Percentiles rank a stretch among this genome's conserved stretches.
phyloP scores from a whole-genome alignment of 1,140 invertebrate genomes.

The Drosophila ambigua region DNA sequence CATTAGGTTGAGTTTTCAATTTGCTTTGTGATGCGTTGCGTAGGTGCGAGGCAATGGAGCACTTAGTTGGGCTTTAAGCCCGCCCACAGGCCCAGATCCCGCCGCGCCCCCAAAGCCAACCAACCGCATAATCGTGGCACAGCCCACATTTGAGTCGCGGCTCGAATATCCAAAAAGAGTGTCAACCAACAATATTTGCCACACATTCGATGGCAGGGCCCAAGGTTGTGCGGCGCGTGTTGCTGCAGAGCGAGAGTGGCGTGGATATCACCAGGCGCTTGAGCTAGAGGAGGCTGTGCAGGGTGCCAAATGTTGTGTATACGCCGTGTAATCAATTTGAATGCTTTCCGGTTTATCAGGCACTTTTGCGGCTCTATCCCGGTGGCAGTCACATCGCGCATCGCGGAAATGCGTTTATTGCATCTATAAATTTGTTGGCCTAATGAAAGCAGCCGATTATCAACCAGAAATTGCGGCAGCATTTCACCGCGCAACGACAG shows the following conservation, averaged over 20 bases:
- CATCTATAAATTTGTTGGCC: constrained; percentile 35
- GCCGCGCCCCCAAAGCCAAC: constrained; percentile 13
- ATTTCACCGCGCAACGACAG: constrained; percentile 22
- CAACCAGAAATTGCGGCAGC: constrained; percentile 22
- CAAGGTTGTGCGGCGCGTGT: too few relatives aligned
- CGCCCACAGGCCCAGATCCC: background rate
- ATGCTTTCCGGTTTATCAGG: constrained; percentile 61
- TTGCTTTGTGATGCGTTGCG: constrained; percentile 19
- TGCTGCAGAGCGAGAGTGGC: constrained; percentile 7
- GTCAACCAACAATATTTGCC: constrained; percentile 33
- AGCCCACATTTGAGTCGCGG: constrained; percentile 40
- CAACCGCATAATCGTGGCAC: constrained; percentile 51
- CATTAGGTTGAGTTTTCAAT: constrained; percentile 59
- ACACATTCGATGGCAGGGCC: too few relatives aligned
- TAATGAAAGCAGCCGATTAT: constrained; percentile 19
- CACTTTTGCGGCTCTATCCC: constrained; percentile 28
- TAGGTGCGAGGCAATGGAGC: constrained; percentile 53
- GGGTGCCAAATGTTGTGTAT: constrained; percentile 68
- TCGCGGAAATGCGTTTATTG: constrained; percentile 42
- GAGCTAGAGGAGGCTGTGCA: constrained; percentile 23
- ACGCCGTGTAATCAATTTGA: constrained; percentile 71
- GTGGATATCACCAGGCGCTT: background rate
- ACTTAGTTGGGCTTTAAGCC: constrained; percentile 52
- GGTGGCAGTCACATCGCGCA: background rate
- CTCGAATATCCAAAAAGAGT: constrained; percentile 26